These are phyloP conservation scores for Drosophila kohkoa DNA, from an alignment of 1,140 invertebrate species.

Conservation along the genomic window DNA sequence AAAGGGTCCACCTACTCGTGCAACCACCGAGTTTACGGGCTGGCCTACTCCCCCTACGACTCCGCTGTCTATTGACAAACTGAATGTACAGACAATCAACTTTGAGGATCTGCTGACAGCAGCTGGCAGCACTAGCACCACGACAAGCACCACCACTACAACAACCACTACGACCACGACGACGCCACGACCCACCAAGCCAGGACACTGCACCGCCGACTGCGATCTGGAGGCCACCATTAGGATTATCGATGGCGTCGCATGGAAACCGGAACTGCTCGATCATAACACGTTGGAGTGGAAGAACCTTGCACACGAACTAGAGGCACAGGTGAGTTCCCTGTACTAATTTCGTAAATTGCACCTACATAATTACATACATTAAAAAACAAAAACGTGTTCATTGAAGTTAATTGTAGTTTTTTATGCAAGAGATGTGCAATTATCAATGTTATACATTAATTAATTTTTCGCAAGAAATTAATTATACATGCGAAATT, in stretches of 20 bases:
- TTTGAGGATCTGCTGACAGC: slow-evolving; percentile 75
- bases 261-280: slow-evolving; percentile 93
- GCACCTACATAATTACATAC: too few relatives aligned
- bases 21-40: slow-evolving; percentile 94
- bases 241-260: slow-evolving; percentile 91
- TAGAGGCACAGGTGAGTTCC: slow-evolving; percentile 89
- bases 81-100: slow-evolving; percentile 88
- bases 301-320: slow-evolving; percentile 92
- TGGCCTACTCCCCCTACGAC: slow-evolving; percentile 94
- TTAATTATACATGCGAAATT: too few relatives aligned
- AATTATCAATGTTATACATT: too few relatives aligned
- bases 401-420: too few relatives aligned
- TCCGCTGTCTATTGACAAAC: slow-evolving; percentile 92
- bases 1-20: slow-evolving; percentile 93
- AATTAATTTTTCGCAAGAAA: too few relatives aligned
- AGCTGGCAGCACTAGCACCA: slow-evolving; percentile 80
- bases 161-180: slow-evolving; percentile 92
- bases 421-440: too few relatives aligned
- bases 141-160: slow-evolving; percentile 88
- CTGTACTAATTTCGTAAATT: too few relatives aligned
- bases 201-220: slow-evolving; percentile 91
- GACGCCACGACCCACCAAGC: slow-evolving; percentile 90
- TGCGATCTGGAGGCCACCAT: slow-evolving; percentile 94
- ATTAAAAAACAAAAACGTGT: too few relatives aligned
- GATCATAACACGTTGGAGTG: slow-evolving; percentile 94